Evolutionary conservation across 1,140 invertebrate species (phyloP).

Genomic region (Orussus abietinus): DNA sequence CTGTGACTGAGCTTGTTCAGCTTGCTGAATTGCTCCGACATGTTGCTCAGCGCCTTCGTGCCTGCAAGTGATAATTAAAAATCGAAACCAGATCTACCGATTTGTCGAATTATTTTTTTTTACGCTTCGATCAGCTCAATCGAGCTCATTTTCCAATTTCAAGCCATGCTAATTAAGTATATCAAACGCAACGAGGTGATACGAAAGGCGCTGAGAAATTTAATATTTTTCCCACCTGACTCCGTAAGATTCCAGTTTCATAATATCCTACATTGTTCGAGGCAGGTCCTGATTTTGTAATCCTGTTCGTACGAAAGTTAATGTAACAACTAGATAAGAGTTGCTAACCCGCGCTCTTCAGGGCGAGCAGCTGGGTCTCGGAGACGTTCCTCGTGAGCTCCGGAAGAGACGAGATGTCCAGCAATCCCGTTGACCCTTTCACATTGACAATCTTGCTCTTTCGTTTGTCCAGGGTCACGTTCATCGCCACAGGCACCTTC

Average conservation of each 20-base stretch:
- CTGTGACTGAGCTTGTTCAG: slow-evolving; percentile 70
- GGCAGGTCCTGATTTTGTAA: too few species aligned
- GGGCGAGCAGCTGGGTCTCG: slow-evolving; percentile 60
- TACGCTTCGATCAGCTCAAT: too few species aligned
- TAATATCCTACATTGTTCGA: too few species aligned
- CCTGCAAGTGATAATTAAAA: slow-evolving; percentile 50
- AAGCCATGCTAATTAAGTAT: too few species aligned
- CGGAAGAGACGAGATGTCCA: slow-evolving; percentile 57
- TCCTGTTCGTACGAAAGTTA: neutral
- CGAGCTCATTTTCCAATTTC: too few species aligned
- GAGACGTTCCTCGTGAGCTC: slow-evolving; percentile 63
- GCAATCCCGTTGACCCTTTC: slow-evolving; percentile 47
- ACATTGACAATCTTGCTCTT: slow-evolving; percentile 66
- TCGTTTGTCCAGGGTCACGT: slow-evolving; percentile 67
- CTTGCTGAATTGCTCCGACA: slow-evolving; percentile 81
- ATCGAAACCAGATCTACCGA: too few species aligned
- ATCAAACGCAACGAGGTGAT: too few species aligned
- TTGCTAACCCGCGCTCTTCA: slow-evolving; percentile 61
- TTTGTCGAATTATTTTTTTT: too few species aligned
- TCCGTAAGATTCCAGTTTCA: too few species aligned
- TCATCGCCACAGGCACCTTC: slow-evolving; percentile 61
- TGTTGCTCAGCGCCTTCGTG: slow-evolving; percentile 78
- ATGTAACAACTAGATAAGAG: slow-evolving; percentile 6
- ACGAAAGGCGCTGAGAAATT: too few species aligned
- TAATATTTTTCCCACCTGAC: too few species aligned